Percentiles rank a stretch among this genome's conserved stretches.
These are phyloP conservation scores for Spizaetus ornatus DNA, from an alignment of 2,113 vertebrate genomes.

Conservation along the genomic window DNA sequence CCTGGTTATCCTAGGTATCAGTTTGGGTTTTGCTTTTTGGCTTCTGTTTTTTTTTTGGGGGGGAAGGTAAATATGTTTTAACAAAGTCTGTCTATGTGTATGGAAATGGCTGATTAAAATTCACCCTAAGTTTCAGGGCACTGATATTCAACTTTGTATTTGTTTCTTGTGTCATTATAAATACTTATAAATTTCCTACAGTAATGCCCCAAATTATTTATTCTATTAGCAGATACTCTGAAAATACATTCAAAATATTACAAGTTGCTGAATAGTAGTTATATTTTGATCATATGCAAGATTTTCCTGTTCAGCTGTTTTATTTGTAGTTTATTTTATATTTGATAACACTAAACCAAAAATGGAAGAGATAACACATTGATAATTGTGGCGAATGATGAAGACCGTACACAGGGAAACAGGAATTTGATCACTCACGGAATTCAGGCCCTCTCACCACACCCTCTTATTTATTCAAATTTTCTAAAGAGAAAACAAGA, in stretches of 20 bases:
- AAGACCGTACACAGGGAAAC: neutral
- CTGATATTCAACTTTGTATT: neutral
- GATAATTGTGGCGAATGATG: neutral
- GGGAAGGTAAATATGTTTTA: neutral
- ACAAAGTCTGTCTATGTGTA: neutral
- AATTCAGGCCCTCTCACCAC: slow-evolving; percentile 27
- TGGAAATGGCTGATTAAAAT: neutral
- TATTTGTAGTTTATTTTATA: neutral
- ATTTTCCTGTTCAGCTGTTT: neutral
- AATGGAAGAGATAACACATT: neutral
- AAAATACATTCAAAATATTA: neutral
- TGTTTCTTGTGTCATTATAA: neutral
- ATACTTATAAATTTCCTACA: neutral
- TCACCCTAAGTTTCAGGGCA: neutral
- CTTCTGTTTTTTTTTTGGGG: neutral
- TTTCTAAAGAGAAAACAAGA: slow-evolving; percentile 33
- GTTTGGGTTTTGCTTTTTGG: neutral
- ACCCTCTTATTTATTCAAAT: slow-evolving; percentile 52
- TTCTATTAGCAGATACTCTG: neutral
- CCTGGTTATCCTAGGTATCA: neutral
- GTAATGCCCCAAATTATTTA: neutral
- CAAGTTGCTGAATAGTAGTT: neutral
- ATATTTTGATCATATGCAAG: neutral
- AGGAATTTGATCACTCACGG: neutral
- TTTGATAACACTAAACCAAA: neutral